These are phyloP conservation scores for Micronycteris hirsuta DNA, from an alignment of 2,113 vertebrate genomes.

Conservation along the genomic window DNA sequence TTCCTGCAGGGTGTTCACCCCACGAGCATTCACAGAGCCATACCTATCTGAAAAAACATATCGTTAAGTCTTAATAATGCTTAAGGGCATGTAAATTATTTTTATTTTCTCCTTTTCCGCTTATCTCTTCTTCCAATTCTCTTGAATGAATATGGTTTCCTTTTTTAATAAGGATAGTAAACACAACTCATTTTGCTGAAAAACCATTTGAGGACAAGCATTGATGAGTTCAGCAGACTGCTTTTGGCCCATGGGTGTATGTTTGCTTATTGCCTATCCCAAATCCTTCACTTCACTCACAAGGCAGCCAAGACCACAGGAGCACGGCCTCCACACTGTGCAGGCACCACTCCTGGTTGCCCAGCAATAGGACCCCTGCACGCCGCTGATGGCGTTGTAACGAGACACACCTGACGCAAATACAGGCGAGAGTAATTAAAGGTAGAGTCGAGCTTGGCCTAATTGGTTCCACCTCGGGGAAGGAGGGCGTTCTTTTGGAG, in stretches of 20 bases:
- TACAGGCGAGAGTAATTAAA: background rate
- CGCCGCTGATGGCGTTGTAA: background rate
- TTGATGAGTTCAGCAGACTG: background rate
- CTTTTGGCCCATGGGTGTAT: accelerated
- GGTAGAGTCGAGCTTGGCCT: background rate
- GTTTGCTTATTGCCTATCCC: background rate
- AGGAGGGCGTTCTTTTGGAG: background rate
- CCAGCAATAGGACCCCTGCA: background rate
- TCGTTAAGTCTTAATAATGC: background rate
- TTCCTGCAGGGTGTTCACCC: background rate
- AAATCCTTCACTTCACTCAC: background rate
- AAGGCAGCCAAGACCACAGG: background rate
- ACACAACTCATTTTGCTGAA: background rate
- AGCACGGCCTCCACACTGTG: background rate
- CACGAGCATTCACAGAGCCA: background rate
- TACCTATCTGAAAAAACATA: background rate
- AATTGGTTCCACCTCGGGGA: background rate
- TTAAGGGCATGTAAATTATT: background rate
- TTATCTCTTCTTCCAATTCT: background rate
- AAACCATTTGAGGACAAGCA: background rate
- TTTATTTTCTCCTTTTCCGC: background rate
- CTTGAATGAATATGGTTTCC: background rate
- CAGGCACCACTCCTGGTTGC: background rate
- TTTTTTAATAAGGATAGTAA: slow-evolving; percentile 20
- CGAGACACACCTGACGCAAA: background rate